phyloP scores from a whole-genome alignment of 2,888 invertebrate genomes.

The Thelaira solivaga region DNA sequence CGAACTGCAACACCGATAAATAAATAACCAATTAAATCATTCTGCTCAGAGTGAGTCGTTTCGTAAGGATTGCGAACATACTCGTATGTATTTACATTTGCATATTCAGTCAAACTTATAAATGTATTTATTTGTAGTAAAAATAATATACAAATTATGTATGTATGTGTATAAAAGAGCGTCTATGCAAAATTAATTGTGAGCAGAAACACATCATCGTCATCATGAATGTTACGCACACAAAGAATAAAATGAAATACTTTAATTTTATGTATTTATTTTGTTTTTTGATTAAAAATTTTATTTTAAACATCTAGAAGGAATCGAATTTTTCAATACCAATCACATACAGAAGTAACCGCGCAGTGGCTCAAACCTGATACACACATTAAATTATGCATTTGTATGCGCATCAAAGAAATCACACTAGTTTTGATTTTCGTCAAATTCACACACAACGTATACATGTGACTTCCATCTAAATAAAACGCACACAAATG shows the following conservation, averaged over 20 bases:
- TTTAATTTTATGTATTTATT: conserved; percentile 1
- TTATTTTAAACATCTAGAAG: no score
- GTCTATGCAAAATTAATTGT: conserved; percentile 21
- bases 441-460: no score
- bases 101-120: no score
- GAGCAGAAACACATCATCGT: neutral
- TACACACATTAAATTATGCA: no score
- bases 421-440: no score
- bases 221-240: conserved; percentile 35
- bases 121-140: neutral
- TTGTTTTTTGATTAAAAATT: neutral
- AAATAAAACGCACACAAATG: no score
- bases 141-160: neutral
- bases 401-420: no score
- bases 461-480: no score
- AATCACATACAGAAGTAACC: no score
- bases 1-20: no score
- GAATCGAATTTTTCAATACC: no score
- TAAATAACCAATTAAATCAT: conserved; percentile 54
- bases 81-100: neutral
- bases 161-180: neutral
- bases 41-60: conserved; percentile 42
- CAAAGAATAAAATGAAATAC: conserved; percentile 41
- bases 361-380: no score
- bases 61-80: neutral